Evolutionary conservation across 2,797 vertebrate genomes (phyloP), one percentile per base, ranked within the genome.

Genomic region (Mormyrus proboscirostris): DNA sequence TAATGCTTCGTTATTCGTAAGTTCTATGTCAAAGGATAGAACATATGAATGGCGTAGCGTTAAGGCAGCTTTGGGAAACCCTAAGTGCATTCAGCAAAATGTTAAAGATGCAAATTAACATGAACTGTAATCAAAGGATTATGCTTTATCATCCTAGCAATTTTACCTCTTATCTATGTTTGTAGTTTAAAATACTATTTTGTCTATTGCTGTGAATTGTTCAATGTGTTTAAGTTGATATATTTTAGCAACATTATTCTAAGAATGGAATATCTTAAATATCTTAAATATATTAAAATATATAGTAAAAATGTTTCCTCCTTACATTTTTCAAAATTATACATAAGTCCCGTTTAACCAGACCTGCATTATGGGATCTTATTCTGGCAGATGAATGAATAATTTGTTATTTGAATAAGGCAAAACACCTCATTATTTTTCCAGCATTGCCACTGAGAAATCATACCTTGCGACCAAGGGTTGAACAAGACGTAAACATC

Each of bases 401-500:
- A 69, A 69, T 69, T 69, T 29, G 4, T 33, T 29, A 5, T 69
- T 69, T 33, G 65, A 9, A 69, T 33, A 29, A 69, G 65, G 25
- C 29, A 25, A 69, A 33, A 69, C 65, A 65, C 25, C 22, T 65
- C 3, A 1, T 33, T 49, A 3, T 79, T 84, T 47, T 51, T 25
- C 1, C 9, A 53, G 55, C 53, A n/a, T 83, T 41, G 12, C 22
- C 55, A 19, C 12, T 47, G 88, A 82, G 2, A 6, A 0, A 19
- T 88, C 95, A 93, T 87, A 99, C 98, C 94, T 95, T 95, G 88
- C 86, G 92, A 96, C 98, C 98, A 99, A 22, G 98, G 98, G 73
- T 99, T 99, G 93, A 98, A 99, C 41, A 99, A 95, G 92, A 99
- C 94, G 65, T 99, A 99, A 0, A 97, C 93, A 86, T 98, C 96